These are phyloP conservation scores for Cyphomyrus plagiostoma DNA, from an alignment of 2,113 vertebrate species.

Conservation along the genomic window DNA sequence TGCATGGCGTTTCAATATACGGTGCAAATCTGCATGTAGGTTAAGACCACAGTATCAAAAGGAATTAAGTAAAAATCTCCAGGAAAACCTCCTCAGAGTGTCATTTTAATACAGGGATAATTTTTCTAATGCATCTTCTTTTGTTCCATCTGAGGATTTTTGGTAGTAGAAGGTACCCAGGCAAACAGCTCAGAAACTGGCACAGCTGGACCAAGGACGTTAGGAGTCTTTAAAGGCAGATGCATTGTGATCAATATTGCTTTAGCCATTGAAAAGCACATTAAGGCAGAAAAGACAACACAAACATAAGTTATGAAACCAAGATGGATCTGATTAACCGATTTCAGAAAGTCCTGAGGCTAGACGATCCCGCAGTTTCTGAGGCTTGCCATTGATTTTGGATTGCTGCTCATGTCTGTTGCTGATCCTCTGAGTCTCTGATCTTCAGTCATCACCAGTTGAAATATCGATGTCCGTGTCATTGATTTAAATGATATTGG, in stretches of 20 bases:
- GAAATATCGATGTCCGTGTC: background rate
- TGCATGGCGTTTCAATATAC: background rate
- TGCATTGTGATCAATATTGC: background rate
- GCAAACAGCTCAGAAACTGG: background rate
- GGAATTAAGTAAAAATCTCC: background rate
- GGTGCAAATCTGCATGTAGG: background rate
- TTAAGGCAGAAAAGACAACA: background rate
- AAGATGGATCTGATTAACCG: background rate
- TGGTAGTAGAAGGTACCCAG: too few relatives aligned
- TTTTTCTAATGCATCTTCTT: background rate
- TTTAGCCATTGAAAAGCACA: background rate
- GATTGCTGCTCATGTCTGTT: background rate
- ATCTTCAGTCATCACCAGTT: background rate
- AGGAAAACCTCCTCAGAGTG: background rate
- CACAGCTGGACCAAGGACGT: background rate
- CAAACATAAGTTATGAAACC: background rate
- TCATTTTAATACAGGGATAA: too few relatives aligned
- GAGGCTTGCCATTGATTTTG: background rate
- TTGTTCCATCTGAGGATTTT: background rate
- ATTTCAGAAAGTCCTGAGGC: background rate
- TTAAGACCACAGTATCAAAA: background rate
- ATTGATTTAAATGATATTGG: background rate
- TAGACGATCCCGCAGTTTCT: background rate
- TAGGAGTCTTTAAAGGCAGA: constrained; percentile 5
- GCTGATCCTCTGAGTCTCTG: background rate